Conservation (phyloP, 2,113 vertebrate species). For the Oreotrochilus melanogaster region DNA sequence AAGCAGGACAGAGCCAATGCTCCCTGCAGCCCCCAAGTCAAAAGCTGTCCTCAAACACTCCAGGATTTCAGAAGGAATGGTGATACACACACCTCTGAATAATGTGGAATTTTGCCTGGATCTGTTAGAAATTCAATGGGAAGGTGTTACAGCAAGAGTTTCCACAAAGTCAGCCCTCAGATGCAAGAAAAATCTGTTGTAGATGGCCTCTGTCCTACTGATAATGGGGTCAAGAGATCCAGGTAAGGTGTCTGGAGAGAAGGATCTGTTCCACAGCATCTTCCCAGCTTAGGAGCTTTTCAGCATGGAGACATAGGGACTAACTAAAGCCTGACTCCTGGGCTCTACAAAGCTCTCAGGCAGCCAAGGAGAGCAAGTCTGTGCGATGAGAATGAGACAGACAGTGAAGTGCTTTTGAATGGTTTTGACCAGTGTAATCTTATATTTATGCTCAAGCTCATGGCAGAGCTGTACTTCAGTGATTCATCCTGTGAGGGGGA, state of each 20-base stretch:
- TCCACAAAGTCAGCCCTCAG: neutral
- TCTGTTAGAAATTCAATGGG: neutral
- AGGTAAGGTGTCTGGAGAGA: neutral
- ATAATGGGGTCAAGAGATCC: slow-evolving; percentile 8
- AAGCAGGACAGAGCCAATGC: neutral
- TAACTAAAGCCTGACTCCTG: neutral
- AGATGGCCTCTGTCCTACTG: neutral
- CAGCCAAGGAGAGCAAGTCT: neutral
- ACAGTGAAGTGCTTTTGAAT: neutral
- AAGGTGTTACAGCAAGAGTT: neutral
- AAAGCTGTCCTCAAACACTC: neutral
- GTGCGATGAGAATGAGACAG: neutral
- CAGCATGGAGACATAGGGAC: rapidly evolving
- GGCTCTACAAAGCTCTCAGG: rapidly evolving
- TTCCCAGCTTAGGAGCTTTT: neutral
- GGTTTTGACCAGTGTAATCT: neutral
- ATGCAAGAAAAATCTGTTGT: neutral
- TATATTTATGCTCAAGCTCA: neutral
- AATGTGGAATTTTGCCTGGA: neutral
- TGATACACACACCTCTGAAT: neutral
- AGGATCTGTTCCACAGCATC: neutral
- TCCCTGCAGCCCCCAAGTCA: neutral
- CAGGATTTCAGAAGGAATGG: neutral
- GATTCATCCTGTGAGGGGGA: neutral
- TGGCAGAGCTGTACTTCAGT: neutral